Evolutionary conservation across 1,140 invertebrate genomes (phyloP).

Genomic region (Pogonomyrmex californicus): DNA sequence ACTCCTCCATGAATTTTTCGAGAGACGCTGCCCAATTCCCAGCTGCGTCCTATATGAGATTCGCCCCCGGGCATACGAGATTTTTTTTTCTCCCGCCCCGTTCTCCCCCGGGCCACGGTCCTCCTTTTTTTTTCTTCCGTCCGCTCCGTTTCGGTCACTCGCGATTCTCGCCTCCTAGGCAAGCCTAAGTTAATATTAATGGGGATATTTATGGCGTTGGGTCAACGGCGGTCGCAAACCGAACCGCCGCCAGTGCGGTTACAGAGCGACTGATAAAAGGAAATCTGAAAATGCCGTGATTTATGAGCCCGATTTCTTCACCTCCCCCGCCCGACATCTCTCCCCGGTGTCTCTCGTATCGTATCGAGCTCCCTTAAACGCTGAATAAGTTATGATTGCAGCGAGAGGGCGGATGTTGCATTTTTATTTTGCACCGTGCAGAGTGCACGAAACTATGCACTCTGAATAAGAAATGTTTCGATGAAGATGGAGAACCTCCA

Average conservation of each 20-base stretch:
- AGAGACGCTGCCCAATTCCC: constrained; percentile 71
- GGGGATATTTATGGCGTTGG: constrained; percentile 86
- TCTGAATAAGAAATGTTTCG: constrained; percentile 2
- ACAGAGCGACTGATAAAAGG: constrained; percentile 84
- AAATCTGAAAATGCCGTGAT: constrained; percentile 86
- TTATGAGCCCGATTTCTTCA: constrained; percentile 78
- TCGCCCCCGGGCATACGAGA: constrained; percentile 84
- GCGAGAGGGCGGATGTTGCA: constrained; percentile 47
- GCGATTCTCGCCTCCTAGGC: constrained; percentile 79
- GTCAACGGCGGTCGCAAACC: constrained; percentile 81
- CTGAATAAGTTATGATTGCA: constrained; percentile 81
- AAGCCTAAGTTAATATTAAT: constrained; percentile 87
- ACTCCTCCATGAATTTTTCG: constrained; percentile 77
- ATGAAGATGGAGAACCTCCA: not conserved
- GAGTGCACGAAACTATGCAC: not conserved
- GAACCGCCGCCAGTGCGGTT: constrained; percentile 50
- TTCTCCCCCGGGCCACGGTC: constrained; percentile 39
- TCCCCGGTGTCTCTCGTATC: constrained; percentile 55
- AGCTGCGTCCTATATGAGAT: constrained; percentile 78
- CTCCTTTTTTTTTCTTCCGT: constrained; percentile 37
- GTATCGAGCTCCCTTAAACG: constrained; percentile 78
- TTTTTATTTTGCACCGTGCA: constrained; percentile 46
- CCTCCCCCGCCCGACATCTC: not conserved
- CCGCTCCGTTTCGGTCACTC: constrained; percentile 71
- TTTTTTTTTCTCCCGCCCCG: constrained; percentile 79